Evolutionary conservation across 2,113 vertebrate species (phyloP).

Genomic region (Saguinus imperator): DNA sequence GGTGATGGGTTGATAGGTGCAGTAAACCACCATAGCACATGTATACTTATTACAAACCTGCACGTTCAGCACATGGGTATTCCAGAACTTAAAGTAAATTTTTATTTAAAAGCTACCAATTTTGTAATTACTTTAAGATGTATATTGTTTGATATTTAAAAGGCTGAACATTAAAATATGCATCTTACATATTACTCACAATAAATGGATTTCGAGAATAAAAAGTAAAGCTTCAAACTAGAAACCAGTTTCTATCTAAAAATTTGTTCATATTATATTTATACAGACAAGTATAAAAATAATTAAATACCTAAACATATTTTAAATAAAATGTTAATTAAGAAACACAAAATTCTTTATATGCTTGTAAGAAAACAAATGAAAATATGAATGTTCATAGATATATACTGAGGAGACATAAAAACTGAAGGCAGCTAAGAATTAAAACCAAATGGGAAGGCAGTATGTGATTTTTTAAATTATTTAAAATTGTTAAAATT

Average conservation of each 20-base stretch:
- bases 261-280: not conserved
- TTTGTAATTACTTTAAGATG: not conserved
- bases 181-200: not conserved
- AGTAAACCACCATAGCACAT: too few species aligned
- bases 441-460: not conserved
- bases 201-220: not conserved
- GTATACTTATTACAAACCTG: too few species aligned
- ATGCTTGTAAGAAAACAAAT: not conserved
- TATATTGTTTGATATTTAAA: constrained; percentile 15
- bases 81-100: too few species aligned
- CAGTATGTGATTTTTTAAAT: not conserved
- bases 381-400: not conserved
- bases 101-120: not conserved
- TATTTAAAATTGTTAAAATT: constrained; percentile 3
- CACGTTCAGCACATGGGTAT: too few species aligned
- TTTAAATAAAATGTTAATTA: constrained; percentile 27
- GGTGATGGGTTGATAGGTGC: too few species aligned
- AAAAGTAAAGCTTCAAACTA: constrained; percentile 36
- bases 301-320: not conserved
- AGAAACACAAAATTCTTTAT: not conserved
- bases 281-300: constrained; percentile 2
- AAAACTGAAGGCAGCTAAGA: not conserved
- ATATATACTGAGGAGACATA: not conserved
- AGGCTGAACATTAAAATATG: not conserved
- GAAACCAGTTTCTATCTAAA: not conserved